A percentile compares a stretch with the other conserved stretches of the same genome.
Conservation (phyloP, 2,797 vertebrate species). For the Limosa lapponica region DNA sequence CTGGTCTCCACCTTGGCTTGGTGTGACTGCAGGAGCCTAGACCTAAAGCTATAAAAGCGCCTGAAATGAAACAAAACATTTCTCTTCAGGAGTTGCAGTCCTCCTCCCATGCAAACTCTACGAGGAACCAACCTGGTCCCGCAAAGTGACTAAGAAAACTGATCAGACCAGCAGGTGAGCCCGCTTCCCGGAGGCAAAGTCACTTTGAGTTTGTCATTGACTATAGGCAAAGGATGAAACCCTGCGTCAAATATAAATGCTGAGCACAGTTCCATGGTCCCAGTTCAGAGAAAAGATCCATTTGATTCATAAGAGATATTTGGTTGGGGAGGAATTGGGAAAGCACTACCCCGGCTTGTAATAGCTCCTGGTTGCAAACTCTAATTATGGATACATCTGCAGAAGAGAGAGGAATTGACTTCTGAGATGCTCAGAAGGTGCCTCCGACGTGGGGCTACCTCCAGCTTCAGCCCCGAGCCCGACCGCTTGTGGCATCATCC, state of each 20-base stretch:
- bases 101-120: background rate
- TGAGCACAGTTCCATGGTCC: background rate
- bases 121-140: background rate
- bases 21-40: background rate
- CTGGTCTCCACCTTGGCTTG: background rate
- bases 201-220: background rate
- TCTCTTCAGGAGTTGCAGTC: background rate
- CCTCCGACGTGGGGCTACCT: background rate
- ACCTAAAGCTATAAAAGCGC: background rate
- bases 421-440: background rate
- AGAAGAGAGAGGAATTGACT: background rate
- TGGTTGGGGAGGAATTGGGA: background rate
- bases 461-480: background rate
- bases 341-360: background rate
- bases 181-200: background rate
- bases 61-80: background rate
- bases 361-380: background rate
- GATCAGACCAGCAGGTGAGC: background rate
- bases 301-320: background rate
- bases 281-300: background rate
- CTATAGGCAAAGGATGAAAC: background rate
- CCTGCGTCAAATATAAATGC: background rate
- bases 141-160: background rate
- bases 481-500: background rate
- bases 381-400: background rate